Evolutionary conservation across 2,888 invertebrate species (phyloP).

Genomic region (Chrysomela aeneicollis): DNA sequence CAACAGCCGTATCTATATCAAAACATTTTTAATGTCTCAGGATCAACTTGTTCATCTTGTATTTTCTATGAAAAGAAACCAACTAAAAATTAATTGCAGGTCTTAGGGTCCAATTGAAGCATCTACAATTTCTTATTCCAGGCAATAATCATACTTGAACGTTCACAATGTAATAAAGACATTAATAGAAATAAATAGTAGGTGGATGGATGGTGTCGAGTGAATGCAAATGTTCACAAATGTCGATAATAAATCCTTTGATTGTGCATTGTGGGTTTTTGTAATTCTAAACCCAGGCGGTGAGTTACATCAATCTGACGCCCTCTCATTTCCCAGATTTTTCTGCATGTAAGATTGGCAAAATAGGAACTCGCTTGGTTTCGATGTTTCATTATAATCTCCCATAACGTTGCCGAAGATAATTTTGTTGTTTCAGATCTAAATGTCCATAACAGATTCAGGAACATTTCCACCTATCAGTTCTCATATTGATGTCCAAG

Average conservation of each 20-base stretch:
- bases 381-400: too few species aligned
- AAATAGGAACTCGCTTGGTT: neutral
- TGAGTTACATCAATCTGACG: constrained; percentile 49
- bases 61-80: too few species aligned
- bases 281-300: constrained; percentile 50
- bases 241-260: constrained; percentile 51
- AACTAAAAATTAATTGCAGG: too few species aligned
- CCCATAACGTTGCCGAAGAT: too few species aligned
- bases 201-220: constrained; percentile 38
- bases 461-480: too few species aligned
- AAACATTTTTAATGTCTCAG: too few species aligned
- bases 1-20: too few species aligned
- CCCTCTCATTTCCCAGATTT: constrained; percentile 32
- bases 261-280: constrained; percentile 49
- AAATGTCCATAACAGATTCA: too few species aligned
- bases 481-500: too few species aligned
- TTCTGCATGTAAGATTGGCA: constrained; percentile 6
- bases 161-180: constrained; percentile 39
- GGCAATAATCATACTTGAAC: constrained; percentile 3
- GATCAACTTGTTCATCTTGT: too few species aligned
- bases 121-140: neutral
- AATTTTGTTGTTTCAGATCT: too few species aligned
- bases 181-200: constrained; percentile 38
- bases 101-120: too few species aligned
- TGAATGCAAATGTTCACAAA: constrained; percentile 45